A percentile compares a stretch with the other conserved stretches of the same genome.
These are phyloP conservation scores for Sorex fumeus DNA, from an alignment of 2,113 vertebrate species.

Conservation along the genomic window DNA sequence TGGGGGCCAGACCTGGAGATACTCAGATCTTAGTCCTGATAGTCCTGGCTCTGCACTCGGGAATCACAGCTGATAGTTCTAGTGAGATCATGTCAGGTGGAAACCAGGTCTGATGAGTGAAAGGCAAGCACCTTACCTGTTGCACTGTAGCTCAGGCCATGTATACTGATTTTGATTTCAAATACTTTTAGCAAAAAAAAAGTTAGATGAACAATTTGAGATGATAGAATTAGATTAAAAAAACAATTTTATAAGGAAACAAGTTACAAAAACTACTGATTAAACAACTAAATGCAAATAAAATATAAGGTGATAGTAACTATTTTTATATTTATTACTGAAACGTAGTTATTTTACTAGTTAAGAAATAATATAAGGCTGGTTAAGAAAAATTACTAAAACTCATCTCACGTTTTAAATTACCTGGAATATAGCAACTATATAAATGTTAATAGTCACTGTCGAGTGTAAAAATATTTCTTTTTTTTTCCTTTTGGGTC, in stretches of 20 bases:
- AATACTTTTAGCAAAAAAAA: neutral
- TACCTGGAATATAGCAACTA: neutral
- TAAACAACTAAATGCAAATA: neutral
- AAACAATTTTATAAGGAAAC: neutral
- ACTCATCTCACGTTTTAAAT: slow-evolving; percentile 17
- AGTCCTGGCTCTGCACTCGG: neutral
- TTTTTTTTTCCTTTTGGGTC: too few species aligned
- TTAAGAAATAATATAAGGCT: neutral
- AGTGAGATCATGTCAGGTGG: too few species aligned
- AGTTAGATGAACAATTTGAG: neutral
- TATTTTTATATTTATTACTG: slow-evolving; percentile 39
- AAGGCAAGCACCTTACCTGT: too few species aligned
- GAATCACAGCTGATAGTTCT: too few species aligned
- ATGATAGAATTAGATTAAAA: neutral
- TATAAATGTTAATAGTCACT: neutral
- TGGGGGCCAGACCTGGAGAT: too few species aligned
- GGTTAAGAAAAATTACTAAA: neutral
- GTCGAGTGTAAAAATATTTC: slow-evolving; percentile 13
- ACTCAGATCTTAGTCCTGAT: neutral
- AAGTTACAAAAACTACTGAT: neutral
- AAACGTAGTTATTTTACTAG: neutral
- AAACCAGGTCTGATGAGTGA: too few species aligned
- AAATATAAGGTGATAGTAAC: neutral
- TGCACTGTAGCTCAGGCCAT: too few species aligned
- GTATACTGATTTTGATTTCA: neutral